phyloP scores from a whole-genome alignment of 2,113 vertebrate species.

The Romanogobio albipinnatus region DNA sequence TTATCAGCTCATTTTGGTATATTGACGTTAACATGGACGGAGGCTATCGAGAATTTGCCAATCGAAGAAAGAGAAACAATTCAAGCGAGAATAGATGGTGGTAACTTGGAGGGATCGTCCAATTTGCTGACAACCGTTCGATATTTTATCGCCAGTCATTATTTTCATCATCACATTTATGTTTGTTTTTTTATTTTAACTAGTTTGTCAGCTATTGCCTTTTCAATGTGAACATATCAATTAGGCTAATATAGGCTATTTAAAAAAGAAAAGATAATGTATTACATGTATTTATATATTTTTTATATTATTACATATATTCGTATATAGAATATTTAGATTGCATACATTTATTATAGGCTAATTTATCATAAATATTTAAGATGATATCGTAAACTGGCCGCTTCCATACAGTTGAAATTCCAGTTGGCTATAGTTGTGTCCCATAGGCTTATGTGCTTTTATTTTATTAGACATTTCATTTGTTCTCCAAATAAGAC shows the following conservation, averaged over 20 bases:
- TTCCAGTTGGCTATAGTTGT: neutral
- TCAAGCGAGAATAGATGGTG: neutral
- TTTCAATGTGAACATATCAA: neutral
- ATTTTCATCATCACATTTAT: neutral
- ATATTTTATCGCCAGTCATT: neutral
- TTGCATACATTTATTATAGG: neutral
- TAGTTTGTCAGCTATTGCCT: neutral
- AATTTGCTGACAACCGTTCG: neutral
- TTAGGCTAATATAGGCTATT: too few relatives aligned
- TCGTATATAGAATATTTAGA: neutral
- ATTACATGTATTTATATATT: neutral
- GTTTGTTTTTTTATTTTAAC: neutral
- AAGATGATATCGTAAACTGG: neutral
- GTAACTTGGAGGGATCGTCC: neutral
- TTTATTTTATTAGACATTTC: neutral
- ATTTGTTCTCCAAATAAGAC: neutral
- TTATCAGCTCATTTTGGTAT: constrained; percentile 46
- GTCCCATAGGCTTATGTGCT: neutral
- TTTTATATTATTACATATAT: neutral
- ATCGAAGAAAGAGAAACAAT: neutral
- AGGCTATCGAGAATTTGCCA: neutral
- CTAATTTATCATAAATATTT: neutral
- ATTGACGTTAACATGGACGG: constrained; percentile 22
- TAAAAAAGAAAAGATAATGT: too few relatives aligned
- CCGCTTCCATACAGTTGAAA: constrained; percentile 3